These are phyloP conservation scores for Petroica traversi DNA, from an alignment of 2,113 vertebrate genomes.

Conservation along the genomic window DNA sequence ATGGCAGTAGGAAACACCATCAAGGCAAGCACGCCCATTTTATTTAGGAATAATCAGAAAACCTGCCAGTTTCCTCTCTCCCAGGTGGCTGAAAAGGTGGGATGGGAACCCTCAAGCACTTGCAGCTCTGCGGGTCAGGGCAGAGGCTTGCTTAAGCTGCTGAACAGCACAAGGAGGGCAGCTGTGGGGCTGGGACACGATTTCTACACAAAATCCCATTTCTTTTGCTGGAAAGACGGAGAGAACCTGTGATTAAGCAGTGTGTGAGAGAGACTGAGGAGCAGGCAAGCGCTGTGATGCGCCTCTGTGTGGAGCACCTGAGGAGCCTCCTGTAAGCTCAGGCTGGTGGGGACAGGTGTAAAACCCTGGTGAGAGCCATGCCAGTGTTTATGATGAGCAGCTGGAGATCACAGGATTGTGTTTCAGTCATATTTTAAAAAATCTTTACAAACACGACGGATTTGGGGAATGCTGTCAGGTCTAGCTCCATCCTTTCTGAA, in stretches of 20 bases:
- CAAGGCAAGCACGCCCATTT: not conserved
- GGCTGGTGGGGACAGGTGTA: not conserved
- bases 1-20: not conserved
- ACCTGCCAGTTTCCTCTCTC: not conserved
- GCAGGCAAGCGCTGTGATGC: not conserved
- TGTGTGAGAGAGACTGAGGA: not conserved
- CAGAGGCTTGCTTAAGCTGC: not conserved
- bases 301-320: not conserved
- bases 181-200: not conserved
- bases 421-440: not conserved
- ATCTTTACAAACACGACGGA: not conserved
- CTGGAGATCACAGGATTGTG: not conserved
- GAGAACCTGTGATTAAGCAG: not conserved
- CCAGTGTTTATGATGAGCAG: not conserved
- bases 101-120: not conserved
- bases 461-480: not conserved
- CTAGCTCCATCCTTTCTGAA: not conserved
- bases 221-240: not conserved
- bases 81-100: not conserved
- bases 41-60: not conserved
- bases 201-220: not conserved
- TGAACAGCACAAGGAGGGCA: not conserved
- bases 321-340: not conserved
- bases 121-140: not conserved
- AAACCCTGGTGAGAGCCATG: not conserved